Evolutionary conservation across 2,113 vertebrate genomes (phyloP), one percentile per base, ranked within the genome.

Genomic region (Laticauda colubrina): DNA sequence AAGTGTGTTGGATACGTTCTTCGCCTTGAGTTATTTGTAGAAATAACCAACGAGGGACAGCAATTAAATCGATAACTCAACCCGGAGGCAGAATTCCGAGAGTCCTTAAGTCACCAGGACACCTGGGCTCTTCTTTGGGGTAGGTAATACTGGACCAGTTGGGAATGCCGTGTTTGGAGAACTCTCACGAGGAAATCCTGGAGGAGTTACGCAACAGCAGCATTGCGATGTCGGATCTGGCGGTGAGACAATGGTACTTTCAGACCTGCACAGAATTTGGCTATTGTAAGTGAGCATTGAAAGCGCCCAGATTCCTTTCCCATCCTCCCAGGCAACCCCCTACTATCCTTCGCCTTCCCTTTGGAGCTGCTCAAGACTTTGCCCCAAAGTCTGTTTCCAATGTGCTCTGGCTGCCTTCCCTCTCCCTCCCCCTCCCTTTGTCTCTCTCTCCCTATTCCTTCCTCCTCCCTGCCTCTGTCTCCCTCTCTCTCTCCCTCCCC

Each of bases 231-330:
- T 81, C 91, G 0, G 93, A 96, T 0, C 89, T 96, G 20, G 92
- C 95, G 15, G 94, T 94, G 87, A 97, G 98, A 91, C 98, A 98
- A 95, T 99, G 98, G 98, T 94, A 96, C 91, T 98, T 98, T 95
- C 98, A 99, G 97, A 98, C 98, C 4, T 99, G 98, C 96, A 98
- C 98, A 0, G 98, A 98, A 94, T 99, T 99, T 10, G 98, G 98
- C 95, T 98, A 98, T 96, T 99, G 98, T 99, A 96, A 96, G 97
- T 97, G 53, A 85, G 59, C 2, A 0, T 4, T 14, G 0, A 3
- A 51, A 51, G 11, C 8, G 1, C 10, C 2, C 26, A 1, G 24
- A 26, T 3, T 48, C 11, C n/a, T 45, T 39, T 7, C 9, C 14
- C 12, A 11, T 7, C 57, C 12, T 21, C 39, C 3, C 69, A 5